Conservation (phyloP, 2,888 invertebrate genomes). For the Sinotaia quadrata region DNA sequence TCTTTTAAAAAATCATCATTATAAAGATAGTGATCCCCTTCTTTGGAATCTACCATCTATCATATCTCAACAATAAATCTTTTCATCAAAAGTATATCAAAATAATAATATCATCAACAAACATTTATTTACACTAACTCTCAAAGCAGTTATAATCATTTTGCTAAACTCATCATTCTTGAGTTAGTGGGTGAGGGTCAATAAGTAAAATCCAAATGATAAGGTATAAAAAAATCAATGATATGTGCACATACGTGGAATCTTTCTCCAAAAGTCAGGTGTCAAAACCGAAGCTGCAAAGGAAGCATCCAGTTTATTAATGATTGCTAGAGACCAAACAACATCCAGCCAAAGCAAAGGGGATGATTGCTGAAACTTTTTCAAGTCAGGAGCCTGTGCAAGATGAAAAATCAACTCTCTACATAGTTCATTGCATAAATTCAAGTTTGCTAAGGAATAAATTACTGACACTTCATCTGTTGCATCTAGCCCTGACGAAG, state of each 20-base stretch:
- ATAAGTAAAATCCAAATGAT: too few species aligned
- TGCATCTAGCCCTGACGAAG: slow-evolving; percentile 4
- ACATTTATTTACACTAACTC: too few species aligned
- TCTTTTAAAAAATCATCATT: too few species aligned
- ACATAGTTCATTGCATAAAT: slow-evolving; percentile 10
- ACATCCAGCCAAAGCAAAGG: slow-evolving; percentile 34
- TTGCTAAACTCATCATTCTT: too few species aligned
- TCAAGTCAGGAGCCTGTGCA: background rate
- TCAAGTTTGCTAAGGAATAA: slow-evolving; percentile 29
- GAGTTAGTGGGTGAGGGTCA: too few species aligned
- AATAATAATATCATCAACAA: too few species aligned
- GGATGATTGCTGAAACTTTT: slow-evolving; percentile 10
- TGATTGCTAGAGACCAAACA: slow-evolving; percentile 33
- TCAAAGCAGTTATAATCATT: too few species aligned
- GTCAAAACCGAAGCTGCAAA: slow-evolving; percentile 30
- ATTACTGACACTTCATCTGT: slow-evolving; percentile 27
- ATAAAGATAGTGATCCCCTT: too few species aligned
- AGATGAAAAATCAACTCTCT: background rate
- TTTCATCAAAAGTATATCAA: too few species aligned
- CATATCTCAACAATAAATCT: too few species aligned
- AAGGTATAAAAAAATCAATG: too few species aligned
- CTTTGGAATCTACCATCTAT: too few species aligned
- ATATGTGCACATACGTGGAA: slow-evolving; percentile 28
- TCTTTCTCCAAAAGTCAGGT: slow-evolving; percentile 22
- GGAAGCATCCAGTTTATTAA: slow-evolving; percentile 10